Evolutionary conservation across 2,113 vertebrate species (phyloP).

Genomic region (Ciconia boyciana): DNA sequence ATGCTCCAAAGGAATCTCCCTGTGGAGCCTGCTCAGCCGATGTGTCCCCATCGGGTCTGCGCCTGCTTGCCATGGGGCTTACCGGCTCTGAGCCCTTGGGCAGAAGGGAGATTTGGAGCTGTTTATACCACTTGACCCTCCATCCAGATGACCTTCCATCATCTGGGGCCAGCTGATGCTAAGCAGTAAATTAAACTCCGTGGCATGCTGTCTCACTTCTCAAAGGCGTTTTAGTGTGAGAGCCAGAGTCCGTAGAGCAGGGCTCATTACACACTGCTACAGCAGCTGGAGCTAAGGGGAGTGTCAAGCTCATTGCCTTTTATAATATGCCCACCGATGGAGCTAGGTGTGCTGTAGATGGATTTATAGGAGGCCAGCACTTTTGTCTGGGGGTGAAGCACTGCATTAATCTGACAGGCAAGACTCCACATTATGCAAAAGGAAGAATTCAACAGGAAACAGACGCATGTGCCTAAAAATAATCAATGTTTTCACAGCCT

Average conservation of each 20-base stretch:
- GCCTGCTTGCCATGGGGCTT: background rate
- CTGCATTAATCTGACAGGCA: constrained; percentile 19
- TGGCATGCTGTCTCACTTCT: constrained; percentile 42
- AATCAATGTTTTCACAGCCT: background rate
- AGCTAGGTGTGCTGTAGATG: constrained; percentile 53
- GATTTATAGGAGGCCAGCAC: constrained; percentile 17
- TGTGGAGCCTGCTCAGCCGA: background rate
- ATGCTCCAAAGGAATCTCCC: constrained; percentile 29
- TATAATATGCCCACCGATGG: constrained; percentile 33
- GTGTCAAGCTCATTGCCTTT: constrained; percentile 43
- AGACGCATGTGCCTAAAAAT: background rate
- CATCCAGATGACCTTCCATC: constrained; percentile 46
- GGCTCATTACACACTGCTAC: constrained; percentile 37
- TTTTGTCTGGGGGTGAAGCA: constrained; percentile 17
- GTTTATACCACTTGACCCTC: constrained; percentile 59
- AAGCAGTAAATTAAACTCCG: constrained; percentile 65
- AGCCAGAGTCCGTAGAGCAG: background rate
- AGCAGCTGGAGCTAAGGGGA: constrained; percentile 57
- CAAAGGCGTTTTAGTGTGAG: constrained; percentile 10
- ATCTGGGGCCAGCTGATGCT: constrained; percentile 52
- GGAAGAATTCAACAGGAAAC: constrained; percentile 35
- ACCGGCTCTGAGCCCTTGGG: background rate
- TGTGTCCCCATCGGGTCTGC: background rate
- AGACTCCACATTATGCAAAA: background rate
- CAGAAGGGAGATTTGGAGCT: constrained; percentile 44